Evolutionary conservation across 2,113 vertebrate genomes (phyloP), one percentile per base, ranked within the genome.

Genomic region (Varanus salvator): DNA sequence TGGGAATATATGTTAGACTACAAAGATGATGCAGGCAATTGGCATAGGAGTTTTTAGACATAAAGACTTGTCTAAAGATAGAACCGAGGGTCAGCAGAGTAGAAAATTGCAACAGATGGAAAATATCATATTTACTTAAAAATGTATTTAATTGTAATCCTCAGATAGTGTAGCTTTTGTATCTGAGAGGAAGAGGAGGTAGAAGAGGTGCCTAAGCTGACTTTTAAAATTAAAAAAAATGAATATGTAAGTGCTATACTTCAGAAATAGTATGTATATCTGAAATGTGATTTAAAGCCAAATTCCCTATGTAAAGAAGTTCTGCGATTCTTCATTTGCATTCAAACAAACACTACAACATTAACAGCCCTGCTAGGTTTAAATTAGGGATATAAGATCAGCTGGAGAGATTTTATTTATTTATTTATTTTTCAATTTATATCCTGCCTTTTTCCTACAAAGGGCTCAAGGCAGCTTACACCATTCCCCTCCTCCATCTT

Each of bases 21-120:
- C 60, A 68, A 76, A 75, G 69, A 68, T 75, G 38, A 75, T n/a
- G 54, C 76, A 87, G 23, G 69, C 38, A 57, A 21, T 54, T 31
- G 50, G 54, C 27, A 29, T 25, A 0, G 5, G 12, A 48, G 25
- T 23, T n/a, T 89, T 44, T 69, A 72, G 6, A 23, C 57, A 27
- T 25, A 23, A 57, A 44, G 78, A 57, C n/a, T 57, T 57, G 34
- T n/a, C 68, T 88, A 72, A 88, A 88, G 74, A 60, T 31, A 88
- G 68, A 66, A 82, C 50, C n/a, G 72, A 66, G 23, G 66, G n/a
- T 72, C 78, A 44, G 21, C 29, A 25, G 52, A 27, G 34, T 57
- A 25, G 52, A 88, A 88, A 71, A 69, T 31, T 34, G 77, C 44
- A 38, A 27, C 72, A 74, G 69, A 89, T 89, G 87, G 80, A 57